Conservation (phyloP, 2,888 invertebrate genomes). For the Axea sp. region DNA sequence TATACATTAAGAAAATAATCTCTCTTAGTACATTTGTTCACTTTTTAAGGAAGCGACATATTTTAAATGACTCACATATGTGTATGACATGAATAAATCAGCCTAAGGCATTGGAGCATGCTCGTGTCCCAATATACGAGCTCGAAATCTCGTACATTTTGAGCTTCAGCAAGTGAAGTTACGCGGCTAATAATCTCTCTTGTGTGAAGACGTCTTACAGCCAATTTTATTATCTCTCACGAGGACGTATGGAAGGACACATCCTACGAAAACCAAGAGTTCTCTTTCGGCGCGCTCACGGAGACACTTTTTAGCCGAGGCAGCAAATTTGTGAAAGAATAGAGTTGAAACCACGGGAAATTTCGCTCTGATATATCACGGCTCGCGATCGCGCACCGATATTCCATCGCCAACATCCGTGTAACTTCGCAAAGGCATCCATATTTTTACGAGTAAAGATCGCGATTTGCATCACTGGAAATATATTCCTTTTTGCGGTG, state of each 20-base stretch:
- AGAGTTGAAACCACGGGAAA: slow-evolving; percentile 46
- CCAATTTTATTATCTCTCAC: slow-evolving; percentile 49
- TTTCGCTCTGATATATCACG: slow-evolving; percentile 44
- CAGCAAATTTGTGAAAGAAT: slow-evolving; percentile 49
- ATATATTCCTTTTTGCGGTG: slow-evolving; percentile 29
- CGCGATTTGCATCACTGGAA: slow-evolving; percentile 39
- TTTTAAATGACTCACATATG: slow-evolving; percentile 46
- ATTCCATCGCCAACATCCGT: slow-evolving; percentile 27
- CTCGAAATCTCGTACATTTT: slow-evolving; percentile 23
- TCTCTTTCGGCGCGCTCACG: background rate
- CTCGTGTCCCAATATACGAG: slow-evolving; percentile 9
- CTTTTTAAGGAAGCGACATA: slow-evolving; percentile 19
- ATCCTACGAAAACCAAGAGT: slow-evolving; percentile 18
- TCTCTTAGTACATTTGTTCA: slow-evolving; percentile 14
- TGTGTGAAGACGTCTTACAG: slow-evolving; percentile 25
- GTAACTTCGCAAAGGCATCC: slow-evolving; percentile 16
- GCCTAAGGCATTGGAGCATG: slow-evolving; percentile 40
- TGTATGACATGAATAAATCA: slow-evolving; percentile 43
- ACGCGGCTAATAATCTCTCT: slow-evolving; percentile 42
- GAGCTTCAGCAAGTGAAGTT: slow-evolving; percentile 33
- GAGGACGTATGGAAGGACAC: slow-evolving; percentile 29
- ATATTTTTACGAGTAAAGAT: slow-evolving; percentile 47
- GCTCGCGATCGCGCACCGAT: slow-evolving; percentile 30
- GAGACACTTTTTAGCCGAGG: slow-evolving; percentile 41
- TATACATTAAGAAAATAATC: background rate